A percentile compares a stretch with the other conserved stretches of the same genome.
Evolutionary conservation across 30 jellyfish, hydroid and myxozoan species (phyloP).

Genomic region (Hydractinia symbiolongicarpus): DNA sequence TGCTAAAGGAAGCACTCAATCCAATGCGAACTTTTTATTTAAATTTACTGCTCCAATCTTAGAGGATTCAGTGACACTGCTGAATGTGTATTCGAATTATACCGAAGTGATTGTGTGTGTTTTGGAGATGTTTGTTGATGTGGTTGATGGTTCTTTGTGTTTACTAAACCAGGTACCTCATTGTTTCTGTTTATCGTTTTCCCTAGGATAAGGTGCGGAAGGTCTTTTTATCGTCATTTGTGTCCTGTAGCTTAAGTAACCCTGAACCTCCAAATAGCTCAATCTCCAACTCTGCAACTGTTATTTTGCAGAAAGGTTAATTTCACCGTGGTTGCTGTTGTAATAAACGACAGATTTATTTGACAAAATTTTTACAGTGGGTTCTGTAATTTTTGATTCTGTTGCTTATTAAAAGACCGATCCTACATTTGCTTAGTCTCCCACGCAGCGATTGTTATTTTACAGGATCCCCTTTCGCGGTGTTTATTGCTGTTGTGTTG

Average conservation of each 20-base stretch:
- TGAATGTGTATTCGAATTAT: constrained; percentile 51
- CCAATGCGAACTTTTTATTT: constrained; percentile 37
- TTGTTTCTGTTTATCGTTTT: not conserved
- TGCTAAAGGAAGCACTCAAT: constrained; percentile 43
- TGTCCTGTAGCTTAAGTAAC: not conserved
- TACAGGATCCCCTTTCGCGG: too few species aligned
- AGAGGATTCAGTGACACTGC: constrained; percentile 46
- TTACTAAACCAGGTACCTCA: constrained; percentile 51
- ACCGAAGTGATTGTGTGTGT: constrained; percentile 68
- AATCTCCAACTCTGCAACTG: too few species aligned
- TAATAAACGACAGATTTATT: too few species aligned
- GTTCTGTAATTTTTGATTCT: too few species aligned
- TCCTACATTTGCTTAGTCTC: too few species aligned
- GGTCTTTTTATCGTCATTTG: not conserved
- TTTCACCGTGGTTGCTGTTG: too few species aligned
- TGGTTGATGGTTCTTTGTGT: constrained; percentile 54
- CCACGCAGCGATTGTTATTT: too few species aligned
- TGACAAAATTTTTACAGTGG: too few species aligned
- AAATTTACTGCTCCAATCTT: constrained; percentile 43
- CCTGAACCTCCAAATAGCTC: too few species aligned
- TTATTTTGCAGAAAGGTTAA: too few species aligned
- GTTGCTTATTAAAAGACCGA: too few species aligned
- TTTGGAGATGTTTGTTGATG: constrained; percentile 78
- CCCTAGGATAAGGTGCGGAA: not conserved
- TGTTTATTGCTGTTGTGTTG: too few species aligned